These are phyloP conservation scores for Nestor notabilis DNA, from an alignment of 2,113 vertebrate species.

Conservation along the genomic window DNA sequence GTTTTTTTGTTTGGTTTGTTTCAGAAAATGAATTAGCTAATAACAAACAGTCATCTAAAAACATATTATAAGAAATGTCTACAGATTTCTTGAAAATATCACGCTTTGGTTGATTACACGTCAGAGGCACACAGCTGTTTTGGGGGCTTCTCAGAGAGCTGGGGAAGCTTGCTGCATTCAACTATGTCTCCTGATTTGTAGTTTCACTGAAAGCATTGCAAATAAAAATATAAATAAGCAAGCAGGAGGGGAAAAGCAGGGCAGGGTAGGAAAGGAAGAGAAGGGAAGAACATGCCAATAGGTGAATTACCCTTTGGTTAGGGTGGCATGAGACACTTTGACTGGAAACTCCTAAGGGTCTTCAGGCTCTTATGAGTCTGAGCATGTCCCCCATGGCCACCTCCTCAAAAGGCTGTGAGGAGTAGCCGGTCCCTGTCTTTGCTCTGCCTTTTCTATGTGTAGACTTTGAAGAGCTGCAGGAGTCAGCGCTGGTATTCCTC, in stretches of 20 bases:
- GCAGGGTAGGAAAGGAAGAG: neutral
- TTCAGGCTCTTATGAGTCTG: neutral
- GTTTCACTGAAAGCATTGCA: neutral
- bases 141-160: neutral
- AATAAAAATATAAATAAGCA: neutral
- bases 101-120: neutral
- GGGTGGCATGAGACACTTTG: neutral
- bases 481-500: rapidly evolving
- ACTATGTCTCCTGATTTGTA: neutral
- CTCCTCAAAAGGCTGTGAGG: neutral
- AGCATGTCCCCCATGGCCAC: rapidly evolving
- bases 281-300: neutral
- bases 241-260: neutral
- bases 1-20: too few species aligned
- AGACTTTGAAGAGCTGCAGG: neutral
- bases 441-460: rapidly evolving
- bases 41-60: neutral
- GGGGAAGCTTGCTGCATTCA: neutral
- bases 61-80: neutral
- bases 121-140: neutral
- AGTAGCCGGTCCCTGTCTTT: rapidly evolving
- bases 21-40: neutral
- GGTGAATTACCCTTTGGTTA: neutral
- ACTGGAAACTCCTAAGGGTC: neutral
- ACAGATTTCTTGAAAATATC: neutral